Percentiles rank a stretch among this genome's conserved stretches.
Evolutionary conservation across 1,140 invertebrate genomes (phyloP).

Genomic region (Notospermus geniculatus): DNA sequence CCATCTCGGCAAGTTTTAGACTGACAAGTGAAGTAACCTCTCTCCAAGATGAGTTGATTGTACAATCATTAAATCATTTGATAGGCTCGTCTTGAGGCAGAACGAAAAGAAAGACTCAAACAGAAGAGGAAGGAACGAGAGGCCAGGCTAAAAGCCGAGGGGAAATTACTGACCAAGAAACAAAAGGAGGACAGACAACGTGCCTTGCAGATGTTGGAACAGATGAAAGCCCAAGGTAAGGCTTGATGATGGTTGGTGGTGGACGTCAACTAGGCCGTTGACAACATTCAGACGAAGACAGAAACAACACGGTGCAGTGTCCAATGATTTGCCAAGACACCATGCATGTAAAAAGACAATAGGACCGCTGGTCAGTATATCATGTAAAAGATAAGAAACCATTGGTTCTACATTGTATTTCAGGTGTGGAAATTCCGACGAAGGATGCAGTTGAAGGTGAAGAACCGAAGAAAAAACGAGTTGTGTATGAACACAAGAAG

Average conservation of each 20-base stretch:
- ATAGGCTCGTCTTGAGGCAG: conserved; percentile 61
- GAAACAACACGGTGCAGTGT: not conserved
- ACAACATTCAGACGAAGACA: not conserved
- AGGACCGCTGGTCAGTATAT: not conserved
- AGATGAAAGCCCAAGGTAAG: conserved; percentile 77
- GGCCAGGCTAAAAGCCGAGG: conserved; percentile 89
- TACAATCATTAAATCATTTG: too few relatives aligned
- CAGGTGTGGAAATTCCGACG: conserved; percentile 63
- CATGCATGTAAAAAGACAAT: not conserved
- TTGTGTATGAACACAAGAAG: conserved; percentile 57
- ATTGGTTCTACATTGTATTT: conserved; percentile 15
- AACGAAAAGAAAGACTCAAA: conserved; percentile 84
- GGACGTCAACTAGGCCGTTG: not conserved
- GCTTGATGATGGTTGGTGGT: not conserved
- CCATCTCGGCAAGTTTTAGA: conserved; percentile 18
- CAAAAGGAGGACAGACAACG: conserved; percentile 79
- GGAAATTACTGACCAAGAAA: conserved; percentile 87
- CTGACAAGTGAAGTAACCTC: not conserved
- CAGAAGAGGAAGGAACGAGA: conserved; percentile 92
- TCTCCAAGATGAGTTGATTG: not conserved
- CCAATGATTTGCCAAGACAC: not conserved
- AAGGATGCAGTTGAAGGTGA: conserved; percentile 64
- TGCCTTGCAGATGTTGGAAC: conserved; percentile 83
- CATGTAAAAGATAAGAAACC: not conserved
- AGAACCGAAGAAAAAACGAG: conserved; percentile 71